Conservation (phyloP, 1,140 invertebrate genomes). For the Mercenaria mercenaria region DNA sequence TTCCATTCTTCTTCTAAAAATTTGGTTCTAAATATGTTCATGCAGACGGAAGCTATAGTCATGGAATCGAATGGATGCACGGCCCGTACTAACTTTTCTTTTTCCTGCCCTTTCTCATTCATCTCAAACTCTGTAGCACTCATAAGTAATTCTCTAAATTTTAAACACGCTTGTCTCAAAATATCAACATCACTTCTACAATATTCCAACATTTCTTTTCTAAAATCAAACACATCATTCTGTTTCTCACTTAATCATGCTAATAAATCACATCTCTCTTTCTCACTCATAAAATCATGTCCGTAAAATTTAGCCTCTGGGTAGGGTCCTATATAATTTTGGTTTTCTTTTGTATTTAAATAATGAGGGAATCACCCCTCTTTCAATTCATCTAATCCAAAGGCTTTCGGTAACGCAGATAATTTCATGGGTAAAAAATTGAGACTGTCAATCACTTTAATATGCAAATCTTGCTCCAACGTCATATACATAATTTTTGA, state of each 20-base stretch:
- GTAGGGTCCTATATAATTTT: neutral
- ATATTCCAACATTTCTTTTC: conserved; percentile 53
- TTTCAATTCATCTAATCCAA: conserved; percentile 50
- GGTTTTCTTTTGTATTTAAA: neutral
- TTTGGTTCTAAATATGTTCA: conserved; percentile 54
- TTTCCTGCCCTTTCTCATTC: neutral
- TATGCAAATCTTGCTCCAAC: conserved; percentile 2
- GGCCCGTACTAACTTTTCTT: neutral
- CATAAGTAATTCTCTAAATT: neutral
- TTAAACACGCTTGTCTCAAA: neutral
- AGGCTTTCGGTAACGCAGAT: conserved; percentile 48
- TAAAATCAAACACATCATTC: neutral
- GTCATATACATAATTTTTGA: conserved; percentile 29
- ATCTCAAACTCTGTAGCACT: neutral
- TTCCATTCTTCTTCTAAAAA: conserved; percentile 62
- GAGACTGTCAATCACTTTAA: conserved; percentile 33
- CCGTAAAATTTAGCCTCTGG: neutral
- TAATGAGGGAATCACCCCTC: conserved; percentile 60
- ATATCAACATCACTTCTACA: conserved; percentile 43
- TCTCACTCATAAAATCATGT: neutral
- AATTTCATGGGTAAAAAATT: conserved; percentile 60
- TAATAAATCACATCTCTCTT: neutral
- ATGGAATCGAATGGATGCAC: conserved; percentile 45
- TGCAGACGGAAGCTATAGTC: conserved; percentile 29
- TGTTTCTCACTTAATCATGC: neutral